Conservation (phyloP, 2,113 vertebrate genomes). For the Tringa solitaria region DNA sequence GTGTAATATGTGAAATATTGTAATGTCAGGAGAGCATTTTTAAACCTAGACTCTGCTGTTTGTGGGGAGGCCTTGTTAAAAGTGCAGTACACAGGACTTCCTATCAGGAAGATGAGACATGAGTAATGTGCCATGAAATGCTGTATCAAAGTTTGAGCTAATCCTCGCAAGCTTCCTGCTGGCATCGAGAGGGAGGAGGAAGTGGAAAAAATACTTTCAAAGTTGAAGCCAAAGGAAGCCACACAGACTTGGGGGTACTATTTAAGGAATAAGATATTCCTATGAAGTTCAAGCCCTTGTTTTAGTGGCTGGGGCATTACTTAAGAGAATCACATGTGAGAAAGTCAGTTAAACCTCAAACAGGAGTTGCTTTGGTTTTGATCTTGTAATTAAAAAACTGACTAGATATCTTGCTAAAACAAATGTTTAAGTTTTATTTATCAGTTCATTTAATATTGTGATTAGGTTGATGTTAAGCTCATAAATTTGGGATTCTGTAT, state of each 20-base stretch:
- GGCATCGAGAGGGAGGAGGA: background rate
- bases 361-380: background rate
- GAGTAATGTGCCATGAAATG: background rate
- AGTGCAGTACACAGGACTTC: background rate
- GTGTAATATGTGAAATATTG: background rate
- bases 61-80: background rate
- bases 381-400: background rate
- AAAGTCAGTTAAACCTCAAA: background rate
- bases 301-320: background rate
- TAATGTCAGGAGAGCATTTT: background rate
- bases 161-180: slow-evolving; percentile 37
- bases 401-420: background rate
- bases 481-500: background rate
- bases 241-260: background rate
- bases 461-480: background rate
- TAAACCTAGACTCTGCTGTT: background rate
- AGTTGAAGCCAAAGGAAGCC: background rate
- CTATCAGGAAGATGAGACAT: background rate
- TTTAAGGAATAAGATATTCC: background rate
- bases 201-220: background rate
- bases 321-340: background rate
- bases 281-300: background rate
- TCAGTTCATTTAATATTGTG: background rate
- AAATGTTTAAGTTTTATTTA: background rate
- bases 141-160: background rate